Conservation (phyloP, 2,888 invertebrate genomes). For the Amphiduros pacificus region DNA sequence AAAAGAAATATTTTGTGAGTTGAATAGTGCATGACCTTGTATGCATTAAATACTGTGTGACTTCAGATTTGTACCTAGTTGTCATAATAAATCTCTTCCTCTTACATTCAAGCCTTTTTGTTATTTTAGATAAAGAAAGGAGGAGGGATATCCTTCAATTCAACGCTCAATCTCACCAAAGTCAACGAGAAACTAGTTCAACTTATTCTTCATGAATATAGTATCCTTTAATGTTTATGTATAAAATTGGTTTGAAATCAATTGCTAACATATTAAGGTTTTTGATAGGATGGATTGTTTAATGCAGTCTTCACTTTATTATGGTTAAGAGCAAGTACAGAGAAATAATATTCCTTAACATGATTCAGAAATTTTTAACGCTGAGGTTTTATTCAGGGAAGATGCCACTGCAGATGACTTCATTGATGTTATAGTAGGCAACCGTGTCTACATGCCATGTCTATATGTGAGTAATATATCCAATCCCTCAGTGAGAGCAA, state of each 20-base stretch:
- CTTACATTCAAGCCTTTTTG: too few relatives aligned
- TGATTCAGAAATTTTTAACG: slow-evolving; percentile 63
- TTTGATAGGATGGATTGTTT: too few relatives aligned
- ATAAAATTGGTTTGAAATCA: too few relatives aligned
- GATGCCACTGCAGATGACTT: slow-evolving; percentile 95
- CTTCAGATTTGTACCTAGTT: too few relatives aligned
- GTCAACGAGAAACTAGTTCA: slow-evolving; percentile 97
- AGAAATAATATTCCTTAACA: slow-evolving; percentile 38
- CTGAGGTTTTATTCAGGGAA: slow-evolving; percentile 86
- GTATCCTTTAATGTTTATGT: slow-evolving; percentile 74
- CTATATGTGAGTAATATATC: slow-evolving; percentile 74
- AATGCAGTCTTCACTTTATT: too few relatives aligned
- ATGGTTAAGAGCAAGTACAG: too few relatives aligned
- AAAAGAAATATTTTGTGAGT: too few relatives aligned
- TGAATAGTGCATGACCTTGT: too few relatives aligned
- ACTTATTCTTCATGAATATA: slow-evolving; percentile 97
- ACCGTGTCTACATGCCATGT: slow-evolving; percentile 94
- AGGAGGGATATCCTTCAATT: slow-evolving; percentile 94
- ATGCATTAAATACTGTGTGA: too few relatives aligned
- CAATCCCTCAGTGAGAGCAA: too few relatives aligned
- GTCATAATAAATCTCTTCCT: too few relatives aligned
- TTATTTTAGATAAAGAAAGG: slow-evolving; percentile 80
- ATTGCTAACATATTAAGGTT: too few relatives aligned
- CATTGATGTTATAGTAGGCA: slow-evolving; percentile 96
- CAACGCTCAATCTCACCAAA: slow-evolving; percentile 89